These are phyloP conservation scores for Diorhabda carinulata DNA, from an alignment of 1,140 invertebrate genomes.

Conservation along the genomic window DNA sequence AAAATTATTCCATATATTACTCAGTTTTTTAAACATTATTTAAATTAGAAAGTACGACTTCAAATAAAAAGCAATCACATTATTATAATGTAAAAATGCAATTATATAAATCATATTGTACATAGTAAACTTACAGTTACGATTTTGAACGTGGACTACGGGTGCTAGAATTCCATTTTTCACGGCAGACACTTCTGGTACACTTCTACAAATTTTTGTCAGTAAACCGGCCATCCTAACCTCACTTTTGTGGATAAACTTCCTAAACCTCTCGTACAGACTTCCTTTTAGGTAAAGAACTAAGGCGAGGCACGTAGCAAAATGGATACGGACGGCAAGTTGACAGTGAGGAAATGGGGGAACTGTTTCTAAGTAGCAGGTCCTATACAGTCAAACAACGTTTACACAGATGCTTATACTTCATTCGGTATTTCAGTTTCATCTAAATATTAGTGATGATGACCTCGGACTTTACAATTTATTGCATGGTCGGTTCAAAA, in stretches of 20 bases:
- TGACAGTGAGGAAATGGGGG: not conserved
- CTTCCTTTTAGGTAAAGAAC: not conserved
- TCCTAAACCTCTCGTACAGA: not conserved
- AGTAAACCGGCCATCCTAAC: conserved; percentile 43
- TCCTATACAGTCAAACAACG: not conserved
- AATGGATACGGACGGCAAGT: not conserved
- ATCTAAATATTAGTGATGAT: no score
- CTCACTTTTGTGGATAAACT: conserved; percentile 24
- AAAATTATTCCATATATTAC: no score
- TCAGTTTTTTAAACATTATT: no score
- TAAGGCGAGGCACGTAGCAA: not conserved
- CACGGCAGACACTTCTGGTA: conserved; percentile 1
- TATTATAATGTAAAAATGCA: no score
- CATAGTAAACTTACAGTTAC: not conserved
- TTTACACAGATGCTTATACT: not conserved
- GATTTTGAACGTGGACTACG: not conserved
- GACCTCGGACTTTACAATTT: no score
- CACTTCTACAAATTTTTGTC: conserved; percentile 40
- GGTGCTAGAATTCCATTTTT: not conserved
- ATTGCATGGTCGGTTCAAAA: no score
- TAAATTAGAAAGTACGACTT: no score
- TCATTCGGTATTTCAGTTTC: not conserved
- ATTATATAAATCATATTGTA: no score
- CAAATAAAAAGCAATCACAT: no score
- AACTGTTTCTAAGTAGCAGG: not conserved